phyloP scores from a whole-genome alignment of 2,888 invertebrate genomes.

The Ischnus inquisitorius region DNA sequence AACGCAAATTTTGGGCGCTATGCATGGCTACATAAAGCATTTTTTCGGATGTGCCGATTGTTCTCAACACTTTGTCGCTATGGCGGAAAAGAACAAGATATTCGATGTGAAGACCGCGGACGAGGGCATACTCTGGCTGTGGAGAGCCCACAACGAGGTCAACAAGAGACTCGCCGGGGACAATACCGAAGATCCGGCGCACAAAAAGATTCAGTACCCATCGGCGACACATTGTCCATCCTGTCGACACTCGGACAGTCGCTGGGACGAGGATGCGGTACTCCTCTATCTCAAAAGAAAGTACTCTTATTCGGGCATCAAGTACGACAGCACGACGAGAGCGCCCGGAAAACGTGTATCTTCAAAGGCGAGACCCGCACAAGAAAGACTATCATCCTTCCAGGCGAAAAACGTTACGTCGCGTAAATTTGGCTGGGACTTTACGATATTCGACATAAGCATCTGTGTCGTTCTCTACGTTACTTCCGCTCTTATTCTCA shows the following conservation, averaged over 20 bases:
- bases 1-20: slow-evolving; percentile 91
- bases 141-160: slow-evolving; percentile 97
- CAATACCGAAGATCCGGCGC: slow-evolving; percentile 94
- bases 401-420: slow-evolving; percentile 67
- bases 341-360: background rate
- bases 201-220: slow-evolving; percentile 97
- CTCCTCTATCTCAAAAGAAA: slow-evolving; percentile 88
- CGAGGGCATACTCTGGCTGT: slow-evolving; percentile 95
- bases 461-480: slow-evolving; percentile 92
- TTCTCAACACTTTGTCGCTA: slow-evolving; percentile 94
- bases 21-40: slow-evolving; percentile 95
- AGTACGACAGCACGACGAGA: slow-evolving; percentile 59
- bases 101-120: slow-evolving; percentile 90
- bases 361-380: background rate
- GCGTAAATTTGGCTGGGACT: slow-evolving; percentile 85
- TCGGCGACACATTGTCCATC: slow-evolving; percentile 88
- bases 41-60: slow-evolving; percentile 98
- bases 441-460: slow-evolving; percentile 91
- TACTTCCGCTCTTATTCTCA: slow-evolving; percentile 91
- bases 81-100: slow-evolving; percentile 91
- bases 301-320: slow-evolving; percentile 83
- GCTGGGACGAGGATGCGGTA: slow-evolving; percentile 89
- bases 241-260: slow-evolving; percentile 88
- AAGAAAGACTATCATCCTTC: slow-evolving; percentile 29
- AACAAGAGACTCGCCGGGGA: slow-evolving; percentile 95